These are phyloP conservation scores for Clepsis dumicolana DNA, from an alignment of 2,888 invertebrate species.

Conservation along the genomic window DNA sequence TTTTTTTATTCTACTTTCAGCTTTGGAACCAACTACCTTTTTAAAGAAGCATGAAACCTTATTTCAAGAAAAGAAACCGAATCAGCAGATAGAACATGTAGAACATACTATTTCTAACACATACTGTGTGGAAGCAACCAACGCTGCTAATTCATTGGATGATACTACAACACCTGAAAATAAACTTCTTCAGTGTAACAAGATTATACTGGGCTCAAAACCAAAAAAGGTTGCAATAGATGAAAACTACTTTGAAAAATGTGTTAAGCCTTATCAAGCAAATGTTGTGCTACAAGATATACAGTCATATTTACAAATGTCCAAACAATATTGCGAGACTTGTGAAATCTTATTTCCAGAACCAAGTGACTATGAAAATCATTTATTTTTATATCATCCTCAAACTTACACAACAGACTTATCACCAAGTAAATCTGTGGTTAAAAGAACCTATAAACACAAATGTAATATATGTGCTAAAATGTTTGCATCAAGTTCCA, in stretches of 20 bases:
- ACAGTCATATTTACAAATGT: constrained; percentile 55
- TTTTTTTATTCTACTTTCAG: constrained; percentile 22
- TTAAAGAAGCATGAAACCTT: constrained; percentile 12
- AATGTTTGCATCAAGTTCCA: constrained; percentile 45
- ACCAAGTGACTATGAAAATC: constrained; percentile 48
- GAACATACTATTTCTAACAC: neutral
- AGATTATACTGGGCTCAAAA: constrained; percentile 66
- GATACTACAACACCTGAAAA: constrained; percentile 1
- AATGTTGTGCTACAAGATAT: constrained; percentile 60
- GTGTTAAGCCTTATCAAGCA: constrained; percentile 46
- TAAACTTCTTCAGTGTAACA: constrained; percentile 50
- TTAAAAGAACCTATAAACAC: constrained; percentile 35
- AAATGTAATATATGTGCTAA: constrained; percentile 55
- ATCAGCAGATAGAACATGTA: constrained; percentile 1
- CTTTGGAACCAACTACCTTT: constrained; percentile 19
- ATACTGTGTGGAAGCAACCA: neutral
- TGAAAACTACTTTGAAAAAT: constrained; percentile 39
- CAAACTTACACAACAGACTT: constrained; percentile 14
- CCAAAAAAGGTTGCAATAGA: constrained; percentile 46
- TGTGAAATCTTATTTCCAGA: constrained; percentile 69
- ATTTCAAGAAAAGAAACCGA: constrained; percentile 10
- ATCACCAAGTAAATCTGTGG: constrained; percentile 10
- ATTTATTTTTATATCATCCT: constrained; percentile 50
- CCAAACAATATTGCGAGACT: constrained; percentile 62
- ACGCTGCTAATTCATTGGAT: neutral